Base-by-base conservation (phyloP, 2,888 invertebrate species). In the Orgyia antiqua region DNA sequence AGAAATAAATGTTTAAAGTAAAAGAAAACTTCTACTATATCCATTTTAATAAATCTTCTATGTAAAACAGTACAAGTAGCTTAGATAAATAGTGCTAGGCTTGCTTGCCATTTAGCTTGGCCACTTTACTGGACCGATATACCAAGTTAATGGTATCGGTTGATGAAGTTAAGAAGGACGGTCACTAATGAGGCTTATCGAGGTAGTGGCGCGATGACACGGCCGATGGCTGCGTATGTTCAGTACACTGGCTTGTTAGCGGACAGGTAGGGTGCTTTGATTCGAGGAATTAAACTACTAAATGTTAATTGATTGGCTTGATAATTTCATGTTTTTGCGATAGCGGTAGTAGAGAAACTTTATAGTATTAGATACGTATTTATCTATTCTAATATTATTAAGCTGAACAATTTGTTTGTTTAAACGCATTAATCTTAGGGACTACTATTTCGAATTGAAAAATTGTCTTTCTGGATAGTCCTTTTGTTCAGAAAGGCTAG, bases 141-240 rank as follows among this genome's bases (percentile, higher is more conserved):
- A 26, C 54, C 38, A 13, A 53, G 43, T 53, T 48, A 52, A 51
- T 51, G 43, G 56, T 64, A 67, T 68, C 65, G 46, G 45, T 58
- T 75, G 76, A 78, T 74, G 76, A 71, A 75, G 76, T 67, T 69
- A 68, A 73, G 63, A 59, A 59, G 58, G 52, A 54, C 61, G 58
- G 57, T 58, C 66, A 45, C 78, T 83, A 80, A 83, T 82, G 82
- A 82, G 80, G 65, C 68, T 79, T 80, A 82, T 82, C 80, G 61
- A 45, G 46, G 28, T 43, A 41, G 39, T 41, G 36, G 58, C 67
- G 79, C 67, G 80, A 82, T 82, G 80, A 80, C 79, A 74, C 68
- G 57, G 52, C 48, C 65, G 79, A 80, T 80, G 75, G 56, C 67
- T 68, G 69, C 68, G 68, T 71, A 56, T 57, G 62, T 58, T 59